These are phyloP conservation scores for Erithacus rubecula DNA, from an alignment of 2,797 vertebrate genomes.

Conservation along the genomic window DNA sequence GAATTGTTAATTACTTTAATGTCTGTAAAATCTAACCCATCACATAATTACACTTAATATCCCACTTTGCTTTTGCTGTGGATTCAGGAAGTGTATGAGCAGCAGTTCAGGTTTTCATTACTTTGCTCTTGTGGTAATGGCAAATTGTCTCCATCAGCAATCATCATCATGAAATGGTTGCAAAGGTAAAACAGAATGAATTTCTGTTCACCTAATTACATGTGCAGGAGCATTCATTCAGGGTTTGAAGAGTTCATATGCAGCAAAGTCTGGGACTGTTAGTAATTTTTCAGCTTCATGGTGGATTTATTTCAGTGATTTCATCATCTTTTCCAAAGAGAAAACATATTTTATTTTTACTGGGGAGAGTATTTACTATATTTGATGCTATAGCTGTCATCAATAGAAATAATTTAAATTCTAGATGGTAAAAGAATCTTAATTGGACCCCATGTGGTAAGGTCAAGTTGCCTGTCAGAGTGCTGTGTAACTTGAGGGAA, in stretches of 20 bases:
- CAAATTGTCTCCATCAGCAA: background rate
- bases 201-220: background rate
- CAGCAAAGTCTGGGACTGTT: background rate
- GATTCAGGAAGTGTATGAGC: background rate
- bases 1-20: background rate
- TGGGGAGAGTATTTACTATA: background rate
- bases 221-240: background rate
- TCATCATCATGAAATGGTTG: background rate
- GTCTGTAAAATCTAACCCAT: background rate
- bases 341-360: background rate
- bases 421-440: background rate
- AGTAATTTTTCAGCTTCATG: background rate
- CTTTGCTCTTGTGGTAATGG: accelerated
- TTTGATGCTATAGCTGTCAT: background rate
- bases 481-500: background rate
- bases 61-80: background rate
- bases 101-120: background rate
- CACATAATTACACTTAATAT: background rate
- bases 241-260: background rate
- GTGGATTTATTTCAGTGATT: background rate
- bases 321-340: background rate
- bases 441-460: background rate
- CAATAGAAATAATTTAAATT: background rate
- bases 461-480: background rate
- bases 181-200: background rate